phyloP scores from a whole-genome alignment of 2,113 vertebrate genomes.

The Gasterosteus nipponicus region DNA sequence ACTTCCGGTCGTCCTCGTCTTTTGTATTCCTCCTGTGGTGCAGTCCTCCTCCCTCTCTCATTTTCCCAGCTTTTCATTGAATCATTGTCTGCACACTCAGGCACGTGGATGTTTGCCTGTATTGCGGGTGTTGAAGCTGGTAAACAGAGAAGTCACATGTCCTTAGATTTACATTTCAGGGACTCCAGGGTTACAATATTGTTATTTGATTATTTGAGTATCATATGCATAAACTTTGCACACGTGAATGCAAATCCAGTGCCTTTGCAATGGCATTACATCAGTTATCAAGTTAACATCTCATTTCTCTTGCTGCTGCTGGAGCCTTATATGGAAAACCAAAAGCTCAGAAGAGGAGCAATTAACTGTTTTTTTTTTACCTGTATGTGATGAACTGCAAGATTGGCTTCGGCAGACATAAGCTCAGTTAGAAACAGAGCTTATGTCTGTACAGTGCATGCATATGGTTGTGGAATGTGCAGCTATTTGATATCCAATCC shows the following conservation, averaged over 20 bases:
- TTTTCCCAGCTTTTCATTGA: slow-evolving; percentile 35
- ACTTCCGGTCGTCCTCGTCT: slow-evolving; percentile 71
- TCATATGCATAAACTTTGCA: background rate
- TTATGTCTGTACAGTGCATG: background rate
- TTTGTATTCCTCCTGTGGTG: slow-evolving; percentile 62
- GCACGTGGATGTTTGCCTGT: slow-evolving; percentile 8
- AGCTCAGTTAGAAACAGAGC: background rate
- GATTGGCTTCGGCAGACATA: background rate
- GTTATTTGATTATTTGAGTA: background rate
- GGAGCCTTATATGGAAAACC: slow-evolving; percentile 5
- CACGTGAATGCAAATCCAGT: background rate
- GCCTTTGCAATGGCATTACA: background rate
- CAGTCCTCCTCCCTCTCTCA: slow-evolving; percentile 60
- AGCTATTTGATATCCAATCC: background rate
- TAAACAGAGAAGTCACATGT: background rate
- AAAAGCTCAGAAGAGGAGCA: background rate
- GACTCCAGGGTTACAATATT: background rate
- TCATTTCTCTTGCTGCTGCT: background rate
- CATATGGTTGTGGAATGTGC: background rate
- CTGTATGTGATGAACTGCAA: background rate
- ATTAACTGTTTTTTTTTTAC: background rate
- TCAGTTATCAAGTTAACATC: background rate
- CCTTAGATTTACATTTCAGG: background rate
- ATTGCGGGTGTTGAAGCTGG: background rate
- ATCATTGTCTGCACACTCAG: slow-evolving; percentile 35